A percentile compares a stretch with the other conserved stretches of the same genome.
Conservation (phyloP, 1,140 invertebrate species). For the Zophobas atratus region DNA sequence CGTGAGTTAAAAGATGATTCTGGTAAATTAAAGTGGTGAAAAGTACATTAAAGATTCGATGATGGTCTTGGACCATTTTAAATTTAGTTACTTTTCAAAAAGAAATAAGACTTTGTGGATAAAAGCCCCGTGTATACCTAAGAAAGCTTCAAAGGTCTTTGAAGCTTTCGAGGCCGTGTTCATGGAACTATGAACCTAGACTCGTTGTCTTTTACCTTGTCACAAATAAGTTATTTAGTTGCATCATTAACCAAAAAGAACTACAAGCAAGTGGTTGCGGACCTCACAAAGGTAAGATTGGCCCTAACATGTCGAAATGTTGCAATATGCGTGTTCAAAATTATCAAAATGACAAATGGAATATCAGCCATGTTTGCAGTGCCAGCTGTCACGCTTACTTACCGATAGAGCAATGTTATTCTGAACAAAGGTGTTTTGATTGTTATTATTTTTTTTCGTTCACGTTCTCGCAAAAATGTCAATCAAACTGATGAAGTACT, state of each 20-base stretch:
- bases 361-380: conserved; percentile 55
- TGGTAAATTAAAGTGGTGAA: conserved; percentile 66
- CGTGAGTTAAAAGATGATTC: conserved; percentile 58
- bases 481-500: conserved; percentile 47
- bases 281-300: conserved; percentile 79
- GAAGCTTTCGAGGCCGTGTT: conserved; percentile 86
- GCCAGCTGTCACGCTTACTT: conserved; percentile 47
- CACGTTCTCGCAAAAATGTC: conserved; percentile 48
- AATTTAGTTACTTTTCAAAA: conserved; percentile 75
- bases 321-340: conserved; percentile 28
- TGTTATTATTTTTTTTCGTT: conserved; percentile 58
- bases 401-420: conserved; percentile 56
- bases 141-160: conserved; percentile 89
- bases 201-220: conserved; percentile 97
- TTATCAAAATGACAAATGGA: conserved; percentile 55
- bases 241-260: conserved; percentile 96
- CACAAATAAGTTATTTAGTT: conserved; percentile 97
- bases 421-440: conserved; percentile 62
- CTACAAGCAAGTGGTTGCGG: conserved; percentile 89
- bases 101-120: conserved; percentile 72
- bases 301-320: not conserved
- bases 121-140: conserved; percentile 76
- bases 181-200: conserved; percentile 99
- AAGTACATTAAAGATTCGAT: conserved; percentile 79
- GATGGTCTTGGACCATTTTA: conserved; percentile 77